Conservation (phyloP, 2,888 invertebrate species). For the Diadromus collaris region DNA sequence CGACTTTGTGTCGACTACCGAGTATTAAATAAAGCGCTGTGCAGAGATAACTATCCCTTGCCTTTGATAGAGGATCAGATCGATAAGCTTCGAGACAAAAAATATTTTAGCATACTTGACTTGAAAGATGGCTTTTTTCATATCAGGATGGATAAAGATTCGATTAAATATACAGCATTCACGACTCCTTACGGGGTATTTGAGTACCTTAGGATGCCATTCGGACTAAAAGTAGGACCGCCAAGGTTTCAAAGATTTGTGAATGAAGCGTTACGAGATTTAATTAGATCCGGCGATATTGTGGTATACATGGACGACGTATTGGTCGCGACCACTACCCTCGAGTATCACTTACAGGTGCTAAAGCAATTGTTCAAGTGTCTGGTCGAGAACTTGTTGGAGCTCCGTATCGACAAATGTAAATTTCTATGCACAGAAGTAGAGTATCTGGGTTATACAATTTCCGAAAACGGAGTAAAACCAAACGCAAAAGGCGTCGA, state of each 20-base stretch:
- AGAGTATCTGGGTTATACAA: slow-evolving; percentile 65
- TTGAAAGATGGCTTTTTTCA: slow-evolving; percentile 61
- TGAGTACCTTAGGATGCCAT: slow-evolving; percentile 57
- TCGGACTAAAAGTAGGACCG: slow-evolving; percentile 44
- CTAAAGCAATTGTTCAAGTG: slow-evolving; percentile 44
- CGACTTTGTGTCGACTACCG: slow-evolving; percentile 52
- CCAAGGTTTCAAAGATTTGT: slow-evolving; percentile 38
- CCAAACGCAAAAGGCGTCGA: slow-evolving; percentile 60
- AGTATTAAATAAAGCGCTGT: slow-evolving; percentile 32
- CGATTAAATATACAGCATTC: slow-evolving; percentile 59
- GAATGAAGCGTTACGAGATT: slow-evolving; percentile 37
- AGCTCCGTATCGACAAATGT: slow-evolving; percentile 61
- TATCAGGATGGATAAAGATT: slow-evolving; percentile 46
- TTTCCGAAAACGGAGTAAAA: slow-evolving; percentile 60
- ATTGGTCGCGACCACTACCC: slow-evolving; percentile 46
- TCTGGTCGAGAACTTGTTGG: slow-evolving; percentile 47
- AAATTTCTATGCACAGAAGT: slow-evolving; percentile 60
- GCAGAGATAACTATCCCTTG: slow-evolving; percentile 54
- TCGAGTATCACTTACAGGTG: slow-evolving; percentile 51
- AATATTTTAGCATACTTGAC: slow-evolving; percentile 51
- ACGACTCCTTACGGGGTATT: slow-evolving; percentile 57
- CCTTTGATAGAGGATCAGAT: slow-evolving; percentile 53
- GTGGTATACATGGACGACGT: slow-evolving; percentile 58
- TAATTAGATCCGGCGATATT: slow-evolving; percentile 48
- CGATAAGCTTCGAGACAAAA: slow-evolving; percentile 40